Base-by-base conservation (phyloP, 64 coral and sea anemone species). In the Stylophora pistillata region DNA sequence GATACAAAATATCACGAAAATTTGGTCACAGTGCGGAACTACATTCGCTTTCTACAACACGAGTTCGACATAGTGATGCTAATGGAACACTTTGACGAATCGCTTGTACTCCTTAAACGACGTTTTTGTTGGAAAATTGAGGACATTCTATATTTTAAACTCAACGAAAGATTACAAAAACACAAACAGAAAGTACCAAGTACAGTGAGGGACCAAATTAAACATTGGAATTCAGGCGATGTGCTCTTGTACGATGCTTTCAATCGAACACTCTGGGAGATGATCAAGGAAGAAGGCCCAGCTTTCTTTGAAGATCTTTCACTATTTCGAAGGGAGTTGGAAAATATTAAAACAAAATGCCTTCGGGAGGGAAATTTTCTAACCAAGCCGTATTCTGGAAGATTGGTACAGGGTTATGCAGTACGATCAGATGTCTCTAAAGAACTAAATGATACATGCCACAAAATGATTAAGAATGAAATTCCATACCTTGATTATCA, bases 1-100 rank as follows among this genome's bases (percentile, higher is more conserved):
- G 70, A 93, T 75, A 59, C 59, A 33, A 30, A 53, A 63, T 41
- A 56, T 21, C 56, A 88, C 72, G 58, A 89, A 23, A 72, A 52
- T 60, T 57, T 76, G 15, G 66, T 30, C 37, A 13, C 10, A 14
- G 87, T 94, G 1, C 61, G 58, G 4, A 71, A 72, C 17, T 88
- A 94, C 55, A 85, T 94, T 32, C 32, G 30, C 26, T 68, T 71
- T 55, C 23, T 94, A 23, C 56, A 89, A 65, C 61, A 32, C 14
- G 92, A 94, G 13, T 94, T 94, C 60, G 87, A 88, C 21, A 87
- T 94, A 32, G 92, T 94, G 1, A 76, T 94, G 92, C 68, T 94
- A 17, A 94, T 86, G 87, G 92, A 94, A 70, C 73, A 94, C 58
- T 94, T 94, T 68, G 92, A 94, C 23, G 92, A 94, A 57, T 89